These are phyloP conservation scores for Notolepis coatsorum DNA, from an alignment of 2,797 vertebrate genomes.

Conservation along the genomic window DNA sequence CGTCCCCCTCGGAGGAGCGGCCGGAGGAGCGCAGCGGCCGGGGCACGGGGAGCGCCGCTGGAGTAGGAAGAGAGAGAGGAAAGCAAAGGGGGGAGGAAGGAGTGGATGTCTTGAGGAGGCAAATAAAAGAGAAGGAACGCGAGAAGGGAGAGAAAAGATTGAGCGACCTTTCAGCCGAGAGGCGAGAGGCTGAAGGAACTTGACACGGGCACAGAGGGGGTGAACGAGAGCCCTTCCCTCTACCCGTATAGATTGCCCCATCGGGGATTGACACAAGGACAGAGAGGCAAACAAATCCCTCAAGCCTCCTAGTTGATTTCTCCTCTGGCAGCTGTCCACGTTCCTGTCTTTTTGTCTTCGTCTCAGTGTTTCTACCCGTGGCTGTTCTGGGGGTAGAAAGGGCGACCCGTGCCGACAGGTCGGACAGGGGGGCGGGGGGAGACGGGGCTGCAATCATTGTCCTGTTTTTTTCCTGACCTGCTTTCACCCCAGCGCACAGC, in stretches of 20 bases:
- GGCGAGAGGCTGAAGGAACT: conserved; percentile 33
- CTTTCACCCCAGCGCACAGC: conserved; percentile 26
- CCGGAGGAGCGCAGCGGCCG: conserved; percentile 51
- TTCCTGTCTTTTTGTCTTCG: too few species aligned
- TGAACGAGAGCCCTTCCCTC: conserved; percentile 39
- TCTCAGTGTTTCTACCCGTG: conserved; percentile 16
- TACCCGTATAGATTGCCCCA: conserved; percentile 43
- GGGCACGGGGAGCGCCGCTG: conserved; percentile 56
- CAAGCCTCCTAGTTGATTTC: conserved; percentile 46
- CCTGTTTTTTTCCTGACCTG: conserved; percentile 46
- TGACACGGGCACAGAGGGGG: conserved; percentile 21
- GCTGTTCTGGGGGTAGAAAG: conserved; percentile 7
- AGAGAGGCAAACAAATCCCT: conserved; percentile 46
- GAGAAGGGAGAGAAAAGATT: conserved; percentile 42
- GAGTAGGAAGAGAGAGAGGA: conserved; percentile 46
- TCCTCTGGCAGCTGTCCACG: conserved; percentile 23
- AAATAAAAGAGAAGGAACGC: conserved; percentile 34
- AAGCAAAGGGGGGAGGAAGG: conserved; percentile 13
- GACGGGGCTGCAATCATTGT: conserved; percentile 30
- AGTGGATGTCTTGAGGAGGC: conserved; percentile 57
- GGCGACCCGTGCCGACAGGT: conserved; percentile 37
- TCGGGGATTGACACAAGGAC: conserved; percentile 46
- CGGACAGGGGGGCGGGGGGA: too few species aligned
- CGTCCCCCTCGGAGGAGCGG: conserved; percentile 49
- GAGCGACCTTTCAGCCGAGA: conserved; percentile 50